phyloP scores from a whole-genome alignment of 2,797 vertebrate species.

The Spatula versicolor region DNA sequence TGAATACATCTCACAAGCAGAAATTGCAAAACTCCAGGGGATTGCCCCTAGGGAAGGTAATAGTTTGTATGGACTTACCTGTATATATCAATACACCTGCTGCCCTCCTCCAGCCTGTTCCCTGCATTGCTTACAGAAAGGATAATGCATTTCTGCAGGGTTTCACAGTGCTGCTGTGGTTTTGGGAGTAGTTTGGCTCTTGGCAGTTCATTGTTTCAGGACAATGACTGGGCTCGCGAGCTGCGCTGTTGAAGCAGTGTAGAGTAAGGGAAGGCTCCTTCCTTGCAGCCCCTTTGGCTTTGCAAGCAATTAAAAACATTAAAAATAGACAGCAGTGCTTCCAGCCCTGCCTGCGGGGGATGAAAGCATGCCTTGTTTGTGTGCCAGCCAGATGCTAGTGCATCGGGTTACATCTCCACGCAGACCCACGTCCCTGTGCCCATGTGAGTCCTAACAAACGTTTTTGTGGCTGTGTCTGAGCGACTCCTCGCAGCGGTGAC shows the following conservation, averaged over 20 bases:
- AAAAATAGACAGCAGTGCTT: neutral
- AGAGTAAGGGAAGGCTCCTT: slow-evolving; percentile 48
- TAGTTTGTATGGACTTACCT: neutral
- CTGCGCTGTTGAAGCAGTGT: neutral
- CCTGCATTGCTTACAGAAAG: rapidly evolving
- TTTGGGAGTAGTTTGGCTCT: neutral
- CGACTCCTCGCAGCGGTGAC: neutral
- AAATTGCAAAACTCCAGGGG: neutral
- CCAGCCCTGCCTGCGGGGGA: slow-evolving; percentile 11
- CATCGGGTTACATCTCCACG: slow-evolving; percentile 7
- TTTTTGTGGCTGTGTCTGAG: slow-evolving; percentile 25
- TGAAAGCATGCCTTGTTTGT: slow-evolving; percentile 60
- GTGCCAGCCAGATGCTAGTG: slow-evolving; percentile 67
- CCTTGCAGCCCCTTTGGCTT: slow-evolving; percentile 38
- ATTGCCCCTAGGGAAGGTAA: neutral
- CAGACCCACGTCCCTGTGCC: slow-evolving; percentile 11
- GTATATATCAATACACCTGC: neutral
- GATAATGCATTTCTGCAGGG: rapidly evolving
- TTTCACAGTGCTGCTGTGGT: neutral
- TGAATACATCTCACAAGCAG: neutral
- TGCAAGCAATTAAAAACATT: slow-evolving; percentile 15
- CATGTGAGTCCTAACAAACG: neutral
- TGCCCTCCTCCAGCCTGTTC: neutral
- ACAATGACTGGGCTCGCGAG: neutral
- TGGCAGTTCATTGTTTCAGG: neutral